Percentiles rank a stretch among this genome's conserved stretches.
Conservation (phyloP, 2,113 vertebrate genomes). For the Melierax canorus region DNA sequence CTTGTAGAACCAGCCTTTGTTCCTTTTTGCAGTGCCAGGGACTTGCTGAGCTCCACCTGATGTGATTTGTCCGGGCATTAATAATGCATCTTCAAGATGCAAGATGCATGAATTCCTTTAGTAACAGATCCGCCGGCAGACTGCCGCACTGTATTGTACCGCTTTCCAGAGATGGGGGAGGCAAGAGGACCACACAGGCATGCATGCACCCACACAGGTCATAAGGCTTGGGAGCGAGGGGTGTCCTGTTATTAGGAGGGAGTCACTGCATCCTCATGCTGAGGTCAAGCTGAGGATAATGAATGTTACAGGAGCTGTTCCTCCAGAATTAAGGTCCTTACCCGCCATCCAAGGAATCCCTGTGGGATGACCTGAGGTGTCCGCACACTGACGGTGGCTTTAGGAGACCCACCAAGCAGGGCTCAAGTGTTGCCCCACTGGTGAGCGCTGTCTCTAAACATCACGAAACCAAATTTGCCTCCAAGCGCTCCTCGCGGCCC, state of each 20-base stretch:
- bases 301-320: slow-evolving; percentile 10
- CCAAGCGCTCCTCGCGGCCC: neutral
- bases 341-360: neutral
- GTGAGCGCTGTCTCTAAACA: neutral
- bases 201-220: neutral
- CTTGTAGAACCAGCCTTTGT: slow-evolving; percentile 80
- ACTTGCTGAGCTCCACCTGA: slow-evolving; percentile 83
- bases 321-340: neutral
- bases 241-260: neutral
- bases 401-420: neutral
- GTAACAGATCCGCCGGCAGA: slow-evolving; percentile 67
- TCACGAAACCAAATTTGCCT: neutral
- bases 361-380: neutral
- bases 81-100: slow-evolving; percentile 84
- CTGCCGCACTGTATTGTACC: slow-evolving; percentile 18
- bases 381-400: neutral
- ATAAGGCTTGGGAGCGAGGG: neutral
- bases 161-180: neutral
- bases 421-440: neutral
- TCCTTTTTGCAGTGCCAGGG: slow-evolving; percentile 79
- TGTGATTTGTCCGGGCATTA: slow-evolving; percentile 84
- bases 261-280: neutral
- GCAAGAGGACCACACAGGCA: neutral
- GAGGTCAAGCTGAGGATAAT: slow-evolving; percentile 20
- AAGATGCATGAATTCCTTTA: slow-evolving; percentile 81